Evolutionary conservation across 2,113 vertebrate species (phyloP).

Genomic region (Chaetura pelagica): DNA sequence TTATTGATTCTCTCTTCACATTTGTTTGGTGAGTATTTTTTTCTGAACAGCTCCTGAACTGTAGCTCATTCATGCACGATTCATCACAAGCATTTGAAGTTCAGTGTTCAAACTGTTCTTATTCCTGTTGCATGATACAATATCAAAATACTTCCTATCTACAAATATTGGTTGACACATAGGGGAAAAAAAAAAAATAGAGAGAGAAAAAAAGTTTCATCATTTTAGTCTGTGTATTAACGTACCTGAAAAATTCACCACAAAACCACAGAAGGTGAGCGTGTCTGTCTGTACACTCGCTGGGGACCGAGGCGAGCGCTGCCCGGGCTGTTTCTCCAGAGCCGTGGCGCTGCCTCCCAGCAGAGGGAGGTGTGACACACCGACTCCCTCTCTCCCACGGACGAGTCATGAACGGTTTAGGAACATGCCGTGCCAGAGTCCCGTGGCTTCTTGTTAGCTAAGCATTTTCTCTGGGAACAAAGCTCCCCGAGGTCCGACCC

Average conservation of each 20-base stretch:
- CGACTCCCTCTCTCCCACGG: background rate
- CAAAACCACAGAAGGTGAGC: background rate
- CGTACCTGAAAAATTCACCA: background rate
- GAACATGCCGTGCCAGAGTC: background rate
- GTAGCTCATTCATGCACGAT: background rate
- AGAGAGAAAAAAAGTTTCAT: too few species aligned
- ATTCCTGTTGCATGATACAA: fast-evolving
- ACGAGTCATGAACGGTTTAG: background rate
- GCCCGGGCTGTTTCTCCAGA: too few species aligned
- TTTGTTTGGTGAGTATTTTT: background rate
- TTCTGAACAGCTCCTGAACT: background rate
- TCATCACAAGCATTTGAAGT: background rate
- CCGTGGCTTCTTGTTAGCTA: background rate
- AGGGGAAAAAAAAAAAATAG: too few species aligned
- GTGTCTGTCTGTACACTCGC: too few species aligned
- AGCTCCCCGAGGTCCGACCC: background rate
- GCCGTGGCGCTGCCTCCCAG: background rate
- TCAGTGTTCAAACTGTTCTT: background rate
- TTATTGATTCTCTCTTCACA: background rate
- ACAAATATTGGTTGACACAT: background rate
- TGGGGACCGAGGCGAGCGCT: too few species aligned
- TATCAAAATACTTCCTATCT: background rate
- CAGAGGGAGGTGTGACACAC: conserved; percentile 2
- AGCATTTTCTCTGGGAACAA: background rate
- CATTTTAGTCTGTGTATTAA: background rate